Base-by-base conservation (phyloP, 2,888 invertebrate species). In the Eupithecia insigniata region DNA sequence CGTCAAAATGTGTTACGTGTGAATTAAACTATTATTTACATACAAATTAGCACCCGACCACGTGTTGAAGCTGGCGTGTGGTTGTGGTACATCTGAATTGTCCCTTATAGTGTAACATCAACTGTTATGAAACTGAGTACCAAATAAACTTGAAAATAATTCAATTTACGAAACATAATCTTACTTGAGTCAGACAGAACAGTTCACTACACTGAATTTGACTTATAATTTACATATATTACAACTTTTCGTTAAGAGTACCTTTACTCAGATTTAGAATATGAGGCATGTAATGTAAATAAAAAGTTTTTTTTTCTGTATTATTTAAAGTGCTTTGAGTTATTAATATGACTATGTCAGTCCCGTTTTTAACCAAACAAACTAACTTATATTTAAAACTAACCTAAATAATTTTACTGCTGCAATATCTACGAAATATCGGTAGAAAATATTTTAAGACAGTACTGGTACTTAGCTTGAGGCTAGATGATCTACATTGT, bases 151-250 rank as follows among this genome's bases (percentile, higher is more conserved):
- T 81, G 70, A 79, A 78, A 69, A 81, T 83, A 83, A 84, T 85
- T 83, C 82, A 79, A 83, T 84, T 84, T 83, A 82, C 79, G 62
- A 80, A 84, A 82, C 81, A 83, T 84, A 82, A 85, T 84, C 83
- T 82, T 83, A 84, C 80, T 81, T 77, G 77, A 80, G 82, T 82
- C 79, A 73, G 79, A 82, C 81, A 81, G 61, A 62, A 32, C 80
- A 78, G 80, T 74, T 80, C 78, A 81, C 79, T 80, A 79, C 77
- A 76, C 76, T 68, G 76, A 77, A 74, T 78, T 80, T 84, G 80
- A 82, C 81, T 80, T 77, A 80, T 83, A 81, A 84, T 85, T 84
- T 85, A 79, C 84, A 84, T 84, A 81, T 78, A 85, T 83, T 84
- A 79, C 75, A 78, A 83, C 78, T 84, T 84, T 84, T 83, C 79